These are phyloP conservation scores for Melanotaenia boesemani DNA, from an alignment of 2,797 vertebrate genomes.

Conservation along the genomic window DNA sequence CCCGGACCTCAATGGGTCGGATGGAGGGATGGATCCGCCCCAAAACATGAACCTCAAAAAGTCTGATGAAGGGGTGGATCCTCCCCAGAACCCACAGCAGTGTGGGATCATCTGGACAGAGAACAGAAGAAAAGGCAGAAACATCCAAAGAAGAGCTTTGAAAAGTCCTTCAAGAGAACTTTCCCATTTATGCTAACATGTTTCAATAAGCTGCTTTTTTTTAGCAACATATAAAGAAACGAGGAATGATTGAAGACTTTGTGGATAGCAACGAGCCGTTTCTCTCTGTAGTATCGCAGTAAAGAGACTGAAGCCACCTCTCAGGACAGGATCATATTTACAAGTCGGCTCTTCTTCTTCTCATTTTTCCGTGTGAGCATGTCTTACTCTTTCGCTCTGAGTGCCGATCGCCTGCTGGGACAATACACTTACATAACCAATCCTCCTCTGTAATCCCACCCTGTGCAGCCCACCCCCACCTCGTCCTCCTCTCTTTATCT, in stretches of 20 bases:
- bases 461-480: slow-evolving; percentile 30
- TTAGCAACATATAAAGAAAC: not conserved
- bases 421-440: slow-evolving; percentile 83
- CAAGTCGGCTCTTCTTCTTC: slow-evolving; percentile 45
- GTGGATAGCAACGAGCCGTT: not conserved
- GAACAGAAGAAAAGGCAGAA: no score
- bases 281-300: slow-evolving; percentile 15
- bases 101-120: no score
- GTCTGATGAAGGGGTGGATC: no score
- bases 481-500: slow-evolving; percentile 4
- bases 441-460: slow-evolving; percentile 65
- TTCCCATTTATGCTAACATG: no score
- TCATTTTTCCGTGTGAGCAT: slow-evolving; percentile 24
- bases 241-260: not conserved
- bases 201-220: not conserved
- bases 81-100: no score
- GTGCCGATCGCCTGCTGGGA: slow-evolving; percentile 64
- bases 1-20: no score
- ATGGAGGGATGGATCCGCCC: no score
- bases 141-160: no score
- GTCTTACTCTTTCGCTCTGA: slow-evolving; percentile 23
- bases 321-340: slow-evolving; percentile 47
- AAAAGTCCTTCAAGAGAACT: no score
- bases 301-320: slow-evolving; percentile 20
- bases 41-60: no score